These are phyloP conservation scores for Falco cherrug DNA, from an alignment of 2,797 vertebrate genomes.

Conservation along the genomic window DNA sequence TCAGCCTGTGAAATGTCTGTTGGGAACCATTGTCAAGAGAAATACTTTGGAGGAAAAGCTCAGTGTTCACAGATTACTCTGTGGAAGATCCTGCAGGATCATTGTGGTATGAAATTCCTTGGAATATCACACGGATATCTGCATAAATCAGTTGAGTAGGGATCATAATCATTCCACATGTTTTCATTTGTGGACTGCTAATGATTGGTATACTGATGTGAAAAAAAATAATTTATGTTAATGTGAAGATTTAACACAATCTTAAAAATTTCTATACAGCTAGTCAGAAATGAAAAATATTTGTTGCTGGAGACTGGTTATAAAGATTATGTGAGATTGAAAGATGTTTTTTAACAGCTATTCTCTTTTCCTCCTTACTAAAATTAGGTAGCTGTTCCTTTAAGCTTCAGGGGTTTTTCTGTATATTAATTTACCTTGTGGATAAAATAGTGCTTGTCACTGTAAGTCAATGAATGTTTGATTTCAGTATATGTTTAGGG, in stretches of 20 bases:
- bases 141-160: background rate
- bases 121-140: background rate
- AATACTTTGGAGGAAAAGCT: background rate
- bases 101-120: background rate
- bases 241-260: background rate
- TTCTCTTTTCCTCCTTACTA: background rate
- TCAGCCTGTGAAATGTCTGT: background rate
- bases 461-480: background rate
- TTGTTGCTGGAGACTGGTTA: background rate
- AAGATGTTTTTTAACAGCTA: background rate
- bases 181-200: background rate
- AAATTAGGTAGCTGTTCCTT: background rate
- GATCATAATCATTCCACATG: background rate
- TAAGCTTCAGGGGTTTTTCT: fast-evolving
- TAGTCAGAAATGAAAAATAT: background rate
- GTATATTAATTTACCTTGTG: background rate
- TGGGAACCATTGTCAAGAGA: background rate
- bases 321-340: background rate
- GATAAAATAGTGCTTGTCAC: background rate
- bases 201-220: background rate
- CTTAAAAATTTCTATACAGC: background rate
- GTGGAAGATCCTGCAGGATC: background rate
- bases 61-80: background rate
- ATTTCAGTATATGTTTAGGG: background rate
- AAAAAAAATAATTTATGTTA: background rate